These are phyloP conservation scores for Drosophila paracracens DNA, from an alignment of 2,888 invertebrate genomes.

Conservation along the genomic window DNA sequence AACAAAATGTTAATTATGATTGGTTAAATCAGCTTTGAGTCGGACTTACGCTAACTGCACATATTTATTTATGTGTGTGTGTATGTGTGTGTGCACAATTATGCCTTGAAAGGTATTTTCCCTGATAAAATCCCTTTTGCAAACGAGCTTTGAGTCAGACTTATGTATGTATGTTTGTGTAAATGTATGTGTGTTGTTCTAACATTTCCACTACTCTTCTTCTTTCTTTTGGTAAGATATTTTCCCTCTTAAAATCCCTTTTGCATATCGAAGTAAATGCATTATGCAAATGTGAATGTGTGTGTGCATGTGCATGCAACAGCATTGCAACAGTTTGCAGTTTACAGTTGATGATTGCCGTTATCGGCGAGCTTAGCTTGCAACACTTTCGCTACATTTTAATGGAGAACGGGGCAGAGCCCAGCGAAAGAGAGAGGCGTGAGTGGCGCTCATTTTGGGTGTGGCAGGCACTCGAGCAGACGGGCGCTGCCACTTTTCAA, in stretches of 20 bases:
- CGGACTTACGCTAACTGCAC: slow-evolving; percentile 10
- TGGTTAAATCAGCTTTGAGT: slow-evolving; percentile 32
- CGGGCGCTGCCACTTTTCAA: slow-evolving; percentile 55
- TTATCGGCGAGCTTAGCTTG: slow-evolving; percentile 40
- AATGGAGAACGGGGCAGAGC: slow-evolving; percentile 21
- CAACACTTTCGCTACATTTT: slow-evolving; percentile 69
- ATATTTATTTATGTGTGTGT: neutral
- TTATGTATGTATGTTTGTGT: neutral
- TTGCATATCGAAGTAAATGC: neutral
- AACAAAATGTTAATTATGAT: slow-evolving; percentile 43
- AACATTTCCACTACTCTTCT: neutral
- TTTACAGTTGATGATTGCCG: slow-evolving; percentile 27
- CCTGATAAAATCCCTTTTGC: neutral
- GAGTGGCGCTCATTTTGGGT: slow-evolving; percentile 26
- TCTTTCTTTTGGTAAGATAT: neutral
- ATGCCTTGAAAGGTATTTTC: neutral
- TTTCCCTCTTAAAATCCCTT: slow-evolving; percentile 3
- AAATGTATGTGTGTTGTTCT: neutral
- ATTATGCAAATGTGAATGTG: neutral
- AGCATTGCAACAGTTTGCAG: slow-evolving; percentile 53
- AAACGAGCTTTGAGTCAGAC: neutral
- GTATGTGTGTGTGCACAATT: neutral
- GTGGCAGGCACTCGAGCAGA: slow-evolving; percentile 30
- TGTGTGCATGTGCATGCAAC: neutral
- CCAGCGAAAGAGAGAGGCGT: slow-evolving; percentile 22